Conservation (phyloP, 2,888 invertebrate species). For the Trachelus tabidus region DNA sequence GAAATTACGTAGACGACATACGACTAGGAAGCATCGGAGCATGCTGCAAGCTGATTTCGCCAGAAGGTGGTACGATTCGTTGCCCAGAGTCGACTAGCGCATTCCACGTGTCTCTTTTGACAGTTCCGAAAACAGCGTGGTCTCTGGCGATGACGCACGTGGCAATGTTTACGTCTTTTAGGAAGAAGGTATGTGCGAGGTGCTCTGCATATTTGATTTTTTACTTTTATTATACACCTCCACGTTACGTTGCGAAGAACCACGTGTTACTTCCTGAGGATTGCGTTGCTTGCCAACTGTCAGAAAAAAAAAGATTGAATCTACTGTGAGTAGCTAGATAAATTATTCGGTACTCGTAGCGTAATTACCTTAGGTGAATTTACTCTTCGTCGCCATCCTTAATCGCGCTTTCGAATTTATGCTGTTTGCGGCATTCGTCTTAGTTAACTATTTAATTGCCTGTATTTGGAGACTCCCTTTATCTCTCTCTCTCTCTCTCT, state of each 20-base stretch:
- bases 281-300: not conserved
- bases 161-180: no score
- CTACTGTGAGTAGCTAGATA: not conserved
- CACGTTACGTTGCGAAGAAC: no score
- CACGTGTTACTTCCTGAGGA: no score
- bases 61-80: no score
- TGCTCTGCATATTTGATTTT: slow-evolving; percentile 1
- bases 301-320: no score
- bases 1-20: not conserved
- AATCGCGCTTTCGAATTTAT: not conserved
- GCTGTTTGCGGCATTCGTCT: not conserved
- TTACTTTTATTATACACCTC: no score
- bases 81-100: not conserved
- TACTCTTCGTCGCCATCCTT: not conserved
- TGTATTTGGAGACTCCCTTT: not conserved
- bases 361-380: not conserved
- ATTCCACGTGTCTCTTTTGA: no score
- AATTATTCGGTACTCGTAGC: not conserved
- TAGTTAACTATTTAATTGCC: not conserved
- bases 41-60: no score
- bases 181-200: slow-evolving; percentile 20
- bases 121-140: no score
- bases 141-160: no score
- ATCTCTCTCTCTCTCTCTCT: not conserved
- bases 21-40: no score